phyloP scores from a whole-genome alignment of 2,113 vertebrate genomes.

The Rousettus leschenaultii region DNA sequence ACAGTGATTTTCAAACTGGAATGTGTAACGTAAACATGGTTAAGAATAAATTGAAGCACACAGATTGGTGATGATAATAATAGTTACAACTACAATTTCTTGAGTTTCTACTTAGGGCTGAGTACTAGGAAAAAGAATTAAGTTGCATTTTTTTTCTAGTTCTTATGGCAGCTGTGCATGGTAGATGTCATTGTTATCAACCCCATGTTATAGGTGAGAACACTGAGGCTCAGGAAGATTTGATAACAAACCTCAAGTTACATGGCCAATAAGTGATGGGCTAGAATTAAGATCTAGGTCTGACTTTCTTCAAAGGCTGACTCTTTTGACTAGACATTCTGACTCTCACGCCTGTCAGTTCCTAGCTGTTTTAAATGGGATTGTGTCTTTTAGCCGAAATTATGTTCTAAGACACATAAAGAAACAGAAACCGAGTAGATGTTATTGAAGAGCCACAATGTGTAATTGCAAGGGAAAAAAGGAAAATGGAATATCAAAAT shows the following conservation, averaged over 20 bases:
- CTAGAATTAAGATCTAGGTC: neutral
- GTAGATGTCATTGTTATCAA: neutral
- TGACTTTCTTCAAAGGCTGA: neutral
- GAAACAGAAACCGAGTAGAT: neutral
- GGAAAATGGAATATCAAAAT: neutral
- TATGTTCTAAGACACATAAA: neutral
- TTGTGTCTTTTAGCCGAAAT: neutral
- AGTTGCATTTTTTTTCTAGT: neutral
- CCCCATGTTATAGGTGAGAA: neutral
- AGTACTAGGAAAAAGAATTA: neutral
- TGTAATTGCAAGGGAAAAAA: neutral
- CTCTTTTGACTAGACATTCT: neutral
- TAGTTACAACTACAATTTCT: neutral
- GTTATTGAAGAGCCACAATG: neutral
- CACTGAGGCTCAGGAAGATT: neutral
- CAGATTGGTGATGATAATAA: neutral
- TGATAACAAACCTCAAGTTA: neutral
- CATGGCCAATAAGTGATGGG: neutral
- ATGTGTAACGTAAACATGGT: slow-evolving; percentile 30
- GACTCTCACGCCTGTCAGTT: neutral
- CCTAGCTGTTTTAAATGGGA: neutral
- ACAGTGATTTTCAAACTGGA: slow-evolving; percentile 47
- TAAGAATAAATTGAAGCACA: slow-evolving; percentile 13
- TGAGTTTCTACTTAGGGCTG: neutral
- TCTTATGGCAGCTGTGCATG: neutral